These are phyloP conservation scores for Drosophila kurseongensis DNA, from an alignment of 1,140 invertebrate genomes.

Conservation along the genomic window DNA sequence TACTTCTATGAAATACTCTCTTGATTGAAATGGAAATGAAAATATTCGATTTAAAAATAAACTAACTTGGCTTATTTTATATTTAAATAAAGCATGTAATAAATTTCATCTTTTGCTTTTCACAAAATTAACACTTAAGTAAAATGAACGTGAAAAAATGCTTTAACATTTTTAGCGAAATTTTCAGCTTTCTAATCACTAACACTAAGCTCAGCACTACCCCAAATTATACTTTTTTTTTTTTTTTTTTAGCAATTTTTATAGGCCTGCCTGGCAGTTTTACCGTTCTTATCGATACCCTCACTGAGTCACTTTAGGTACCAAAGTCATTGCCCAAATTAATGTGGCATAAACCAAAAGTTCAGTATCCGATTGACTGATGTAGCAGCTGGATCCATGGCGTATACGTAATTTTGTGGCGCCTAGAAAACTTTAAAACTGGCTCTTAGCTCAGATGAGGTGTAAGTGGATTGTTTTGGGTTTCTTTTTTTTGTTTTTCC, in stretches of 20 bases:
- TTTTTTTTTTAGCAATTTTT: constrained; percentile 22
- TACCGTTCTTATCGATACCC: constrained; percentile 58
- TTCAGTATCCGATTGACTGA: constrained; percentile 7
- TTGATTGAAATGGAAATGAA: background rate
- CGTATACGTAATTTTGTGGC: constrained; percentile 67
- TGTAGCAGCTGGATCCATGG: constrained; percentile 13
- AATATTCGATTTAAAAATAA: too few relatives aligned
- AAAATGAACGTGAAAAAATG: too few relatives aligned
- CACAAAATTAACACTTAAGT: too few relatives aligned
- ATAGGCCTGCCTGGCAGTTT: constrained; percentile 6
- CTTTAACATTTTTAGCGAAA: too few relatives aligned
- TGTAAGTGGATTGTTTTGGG: constrained; percentile 2
- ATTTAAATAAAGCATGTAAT: too few relatives aligned
- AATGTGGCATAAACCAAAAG: constrained; percentile 6
- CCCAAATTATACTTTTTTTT: constrained; percentile 36
- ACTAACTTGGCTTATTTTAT: too few relatives aligned
- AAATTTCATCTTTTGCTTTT: too few relatives aligned
- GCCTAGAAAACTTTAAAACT: constrained; percentile 47
- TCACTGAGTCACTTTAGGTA: constrained; percentile 56
- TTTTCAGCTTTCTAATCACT: constrained; percentile 12
- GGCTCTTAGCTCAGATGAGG: constrained; percentile 2
- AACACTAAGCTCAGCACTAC: constrained; percentile 10
- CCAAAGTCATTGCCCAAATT: background rate
- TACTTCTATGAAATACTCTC: background rate
- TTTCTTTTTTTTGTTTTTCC: constrained; percentile 10